Percentiles rank a stretch among this genome's conserved stretches.
phyloP scores from a whole-genome alignment of 2,888 invertebrate genomes.

The Ormyrus thymus region DNA sequence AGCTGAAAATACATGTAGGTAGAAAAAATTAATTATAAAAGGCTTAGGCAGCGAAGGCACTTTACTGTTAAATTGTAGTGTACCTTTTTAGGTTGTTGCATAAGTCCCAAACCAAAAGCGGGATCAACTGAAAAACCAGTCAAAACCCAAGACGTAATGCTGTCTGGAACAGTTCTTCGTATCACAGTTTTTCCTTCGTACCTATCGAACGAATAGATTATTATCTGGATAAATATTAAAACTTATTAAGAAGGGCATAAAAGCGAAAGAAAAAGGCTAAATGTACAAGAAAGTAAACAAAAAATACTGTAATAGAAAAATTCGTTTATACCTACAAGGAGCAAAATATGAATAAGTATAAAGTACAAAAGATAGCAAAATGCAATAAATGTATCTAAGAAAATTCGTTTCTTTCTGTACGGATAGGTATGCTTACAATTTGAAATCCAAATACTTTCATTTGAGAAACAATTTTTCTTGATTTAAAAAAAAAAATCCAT shows the following conservation, averaged over 20 bases:
- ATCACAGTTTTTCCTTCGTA: constrained; percentile 79
- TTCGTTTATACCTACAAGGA: neutral
- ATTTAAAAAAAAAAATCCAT: neutral
- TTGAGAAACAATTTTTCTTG: constrained; percentile 7
- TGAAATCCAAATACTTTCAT: neutral
- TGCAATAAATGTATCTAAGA: neutral
- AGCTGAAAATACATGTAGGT: constrained; percentile 71
- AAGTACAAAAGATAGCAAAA: neutral
- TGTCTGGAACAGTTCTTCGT: constrained; percentile 84
- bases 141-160: constrained; percentile 89
- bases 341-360: constrained; percentile 2
- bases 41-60: no score
- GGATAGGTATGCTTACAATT: no score
- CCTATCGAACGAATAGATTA: constrained; percentile 61
- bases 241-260: no score
- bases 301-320: neutral
- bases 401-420: constrained; percentile 5
- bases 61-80: neutral
- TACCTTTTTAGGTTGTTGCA: constrained; percentile 80
- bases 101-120: constrained; percentile 85
- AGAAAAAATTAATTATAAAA: no score
- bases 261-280: no score
- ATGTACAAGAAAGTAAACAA: neutral
- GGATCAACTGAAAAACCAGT: constrained; percentile 89
- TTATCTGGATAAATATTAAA: no score